phyloP scores from a whole-genome alignment of 2,113 vertebrate species.

The Bostrychus sinensis region DNA sequence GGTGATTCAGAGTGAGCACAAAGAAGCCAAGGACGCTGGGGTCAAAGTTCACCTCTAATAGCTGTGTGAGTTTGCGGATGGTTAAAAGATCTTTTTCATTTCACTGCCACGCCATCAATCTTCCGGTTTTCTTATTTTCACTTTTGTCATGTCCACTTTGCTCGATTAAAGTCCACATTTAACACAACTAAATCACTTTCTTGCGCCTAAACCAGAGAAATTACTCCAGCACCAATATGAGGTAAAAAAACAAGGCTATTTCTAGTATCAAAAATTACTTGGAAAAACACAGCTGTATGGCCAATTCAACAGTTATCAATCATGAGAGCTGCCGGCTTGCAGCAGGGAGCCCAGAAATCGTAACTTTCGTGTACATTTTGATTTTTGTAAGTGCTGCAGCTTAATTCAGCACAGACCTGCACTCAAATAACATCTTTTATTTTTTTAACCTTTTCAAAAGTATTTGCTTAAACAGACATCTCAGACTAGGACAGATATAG shows the following conservation, averaged over 20 bases:
- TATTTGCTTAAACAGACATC: background rate
- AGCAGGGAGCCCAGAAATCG: conserved; percentile 35
- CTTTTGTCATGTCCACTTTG: conserved; percentile 64
- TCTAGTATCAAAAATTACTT: conserved; percentile 23
- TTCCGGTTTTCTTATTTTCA: conserved; percentile 55
- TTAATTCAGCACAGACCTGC: background rate
- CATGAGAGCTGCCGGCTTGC: conserved; percentile 50
- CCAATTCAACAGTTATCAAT: conserved; percentile 74
- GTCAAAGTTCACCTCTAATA: conserved; percentile 18
- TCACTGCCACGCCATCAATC: conserved; percentile 56
- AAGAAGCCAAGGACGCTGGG: conserved; percentile 14
- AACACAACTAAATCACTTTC: conserved; percentile 62
- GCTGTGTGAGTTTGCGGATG: conserved; percentile 11
- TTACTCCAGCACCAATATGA: conserved; percentile 54
- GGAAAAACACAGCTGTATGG: conserved; percentile 28
- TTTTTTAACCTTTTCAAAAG: background rate
- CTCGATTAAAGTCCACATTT: conserved; percentile 62
- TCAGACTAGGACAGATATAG: background rate
- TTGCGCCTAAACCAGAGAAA: conserved; percentile 56
- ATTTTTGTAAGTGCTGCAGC: background rate
- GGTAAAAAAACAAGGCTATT: conserved; percentile 40
- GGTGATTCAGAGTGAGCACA: conserved; percentile 16
- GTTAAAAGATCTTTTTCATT: conserved; percentile 53
- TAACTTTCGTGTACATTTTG: conserved; percentile 46
- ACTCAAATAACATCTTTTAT: background rate